Evolutionary conservation across 2,797 vertebrate genomes (phyloP), one percentile per base, ranked within the genome.

Genomic region (Pachyuromys duprasi): DNA sequence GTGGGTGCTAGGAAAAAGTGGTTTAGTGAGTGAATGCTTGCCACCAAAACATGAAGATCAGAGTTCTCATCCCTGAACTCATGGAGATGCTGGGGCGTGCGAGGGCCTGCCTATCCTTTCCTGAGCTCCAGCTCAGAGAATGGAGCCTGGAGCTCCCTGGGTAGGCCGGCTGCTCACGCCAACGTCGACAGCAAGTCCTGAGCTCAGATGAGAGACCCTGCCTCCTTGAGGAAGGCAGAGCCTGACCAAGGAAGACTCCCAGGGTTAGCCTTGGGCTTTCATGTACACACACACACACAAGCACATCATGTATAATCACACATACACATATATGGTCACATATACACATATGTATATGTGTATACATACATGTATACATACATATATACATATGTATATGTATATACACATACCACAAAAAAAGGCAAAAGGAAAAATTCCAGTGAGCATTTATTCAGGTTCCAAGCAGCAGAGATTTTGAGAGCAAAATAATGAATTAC

Each of bases 401-500:
- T n/a, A n/a, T n/a, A n/a, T n/a, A n/a, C n/a, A n/a, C n/a, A n/a
- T n/a, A n/a, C n/a, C n/a, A n/a, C 24, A 39, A 39, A 42, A 42
- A 39, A 31, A 33, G 5, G 26, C 81, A 33, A 65, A 45, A 67
- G 39, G 62, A 84, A 49, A 49, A 49, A 33, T 49, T 67, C 81
- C 69, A 42, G 13, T 93, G 9, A 93, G 49, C 28, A 33, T 93
- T 89, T 89, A 87, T 86, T 89, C 92, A 95, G 28, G 28, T 17
- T 92, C 62, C 18, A 57, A 93, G 33, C 49, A 78, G 13, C 22
- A 86, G 17, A 86, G 33, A n/a, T 62, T 81, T 90, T 90, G 31
- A 39, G 95, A 78, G 26, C 53, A n/a, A 96, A 93, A 31, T 78
- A 86, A 81, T 90, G 91, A 89, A 69, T 36, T 79, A 28, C n/a